These are phyloP conservation scores for Lampris megalopsis DNA, from an alignment of 2,113 vertebrate species.

Conservation along the genomic window DNA sequence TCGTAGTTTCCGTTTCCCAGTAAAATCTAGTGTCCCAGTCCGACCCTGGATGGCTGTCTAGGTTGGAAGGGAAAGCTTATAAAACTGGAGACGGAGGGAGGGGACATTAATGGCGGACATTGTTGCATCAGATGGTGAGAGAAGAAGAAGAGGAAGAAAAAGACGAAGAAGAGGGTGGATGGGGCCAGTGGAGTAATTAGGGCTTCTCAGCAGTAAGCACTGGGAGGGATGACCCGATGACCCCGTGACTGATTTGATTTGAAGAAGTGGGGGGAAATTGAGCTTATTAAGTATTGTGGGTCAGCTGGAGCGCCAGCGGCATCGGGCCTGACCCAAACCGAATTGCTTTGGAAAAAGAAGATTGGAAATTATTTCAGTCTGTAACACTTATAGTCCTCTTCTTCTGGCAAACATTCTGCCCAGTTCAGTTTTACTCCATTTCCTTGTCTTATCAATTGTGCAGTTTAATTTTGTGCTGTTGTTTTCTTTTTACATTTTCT, in stretches of 20 bases:
- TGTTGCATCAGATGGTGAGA: too few relatives aligned
- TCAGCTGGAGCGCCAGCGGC: conserved; percentile 58
- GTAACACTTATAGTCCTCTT: conserved; percentile 36
- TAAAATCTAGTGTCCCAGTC: too few relatives aligned
- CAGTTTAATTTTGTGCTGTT: too few relatives aligned
- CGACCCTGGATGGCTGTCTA: too few relatives aligned
- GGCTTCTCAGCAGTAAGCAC: conserved; percentile 18
- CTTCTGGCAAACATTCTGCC: not conserved
- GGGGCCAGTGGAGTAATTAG: not conserved
- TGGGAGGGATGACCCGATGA: conserved; percentile 13
- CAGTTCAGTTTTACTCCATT: conserved; percentile 1
- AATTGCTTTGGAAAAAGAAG: conserved; percentile 44
- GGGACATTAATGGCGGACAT: too few relatives aligned
- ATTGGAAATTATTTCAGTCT: conserved; percentile 67
- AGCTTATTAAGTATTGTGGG: conserved; percentile 25
- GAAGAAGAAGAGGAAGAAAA: too few relatives aligned
- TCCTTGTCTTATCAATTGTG: too few relatives aligned
- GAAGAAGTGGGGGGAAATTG: conserved; percentile 55
- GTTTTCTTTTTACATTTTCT: too few relatives aligned
- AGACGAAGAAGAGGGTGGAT: too few relatives aligned
- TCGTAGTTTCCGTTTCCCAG: too few relatives aligned
- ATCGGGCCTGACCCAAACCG: conserved; percentile 22
- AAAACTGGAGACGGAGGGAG: too few relatives aligned
- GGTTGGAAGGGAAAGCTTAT: too few relatives aligned
- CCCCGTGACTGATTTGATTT: conserved; percentile 21